Evolutionary conservation across 2,113 vertebrate genomes (phyloP).

Genomic region (Phylloscopus trochiloides): DNA sequence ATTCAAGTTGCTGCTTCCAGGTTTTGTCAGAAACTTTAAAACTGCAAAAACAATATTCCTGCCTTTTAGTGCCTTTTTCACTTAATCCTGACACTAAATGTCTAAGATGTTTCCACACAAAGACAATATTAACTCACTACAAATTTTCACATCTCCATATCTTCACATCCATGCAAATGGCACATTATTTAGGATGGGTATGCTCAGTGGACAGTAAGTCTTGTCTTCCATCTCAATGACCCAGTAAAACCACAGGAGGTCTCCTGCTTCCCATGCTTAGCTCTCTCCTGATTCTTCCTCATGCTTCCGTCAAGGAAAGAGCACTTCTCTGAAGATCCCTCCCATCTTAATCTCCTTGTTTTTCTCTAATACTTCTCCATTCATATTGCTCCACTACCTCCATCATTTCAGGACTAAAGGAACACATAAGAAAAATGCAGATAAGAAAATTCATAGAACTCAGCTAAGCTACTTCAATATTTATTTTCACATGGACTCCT

Average conservation of each 20-base stretch:
- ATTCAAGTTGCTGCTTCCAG: background rate
- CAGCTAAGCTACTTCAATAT: background rate
- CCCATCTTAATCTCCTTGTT: background rate
- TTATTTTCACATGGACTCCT: background rate
- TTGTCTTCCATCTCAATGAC: background rate
- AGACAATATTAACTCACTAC: background rate
- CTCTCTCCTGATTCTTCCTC: background rate
- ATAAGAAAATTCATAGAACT: background rate
- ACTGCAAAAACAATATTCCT: background rate
- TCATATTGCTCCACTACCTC: background rate
- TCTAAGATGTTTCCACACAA: background rate
- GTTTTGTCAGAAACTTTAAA: background rate
- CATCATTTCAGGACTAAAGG: background rate
- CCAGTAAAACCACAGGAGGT: background rate
- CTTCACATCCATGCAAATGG: background rate
- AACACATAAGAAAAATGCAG: background rate
- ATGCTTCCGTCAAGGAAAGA: background rate
- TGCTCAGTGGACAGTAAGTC: background rate
- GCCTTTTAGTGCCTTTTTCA: background rate
- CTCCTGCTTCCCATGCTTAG: background rate
- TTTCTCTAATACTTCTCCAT: background rate
- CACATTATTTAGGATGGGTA: background rate
- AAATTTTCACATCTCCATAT: background rate
- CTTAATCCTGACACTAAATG: background rate
- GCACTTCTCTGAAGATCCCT: background rate